Evolutionary conservation across 2,113 vertebrate genomes (phyloP).

Genomic region (Hystrix cristata): DNA sequence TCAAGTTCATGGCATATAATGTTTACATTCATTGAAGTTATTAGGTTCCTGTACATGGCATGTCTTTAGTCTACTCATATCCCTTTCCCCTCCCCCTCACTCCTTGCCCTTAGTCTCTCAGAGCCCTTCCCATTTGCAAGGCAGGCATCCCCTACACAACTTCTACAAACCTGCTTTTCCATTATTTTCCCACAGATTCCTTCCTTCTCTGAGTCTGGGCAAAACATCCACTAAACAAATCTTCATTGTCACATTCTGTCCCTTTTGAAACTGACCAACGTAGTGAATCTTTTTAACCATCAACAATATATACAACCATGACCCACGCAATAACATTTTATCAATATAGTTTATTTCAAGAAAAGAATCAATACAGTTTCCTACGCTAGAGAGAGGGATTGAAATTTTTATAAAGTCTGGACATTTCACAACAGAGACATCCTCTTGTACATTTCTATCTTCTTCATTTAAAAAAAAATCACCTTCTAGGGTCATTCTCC

Average conservation of each 20-base stretch:
- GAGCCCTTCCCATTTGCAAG: not conserved
- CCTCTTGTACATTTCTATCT: not conserved
- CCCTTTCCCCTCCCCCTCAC: not conserved
- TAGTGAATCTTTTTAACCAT: constrained; percentile 11
- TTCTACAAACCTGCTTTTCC: constrained; percentile 1
- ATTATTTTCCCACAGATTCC: not conserved
- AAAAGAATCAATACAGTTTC: constrained; percentile 57
- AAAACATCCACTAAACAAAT: not conserved
- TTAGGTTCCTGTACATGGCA: no score
- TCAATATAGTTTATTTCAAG: constrained; percentile 42
- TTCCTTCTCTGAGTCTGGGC: not conserved
- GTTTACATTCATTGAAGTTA: not conserved
- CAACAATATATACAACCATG: not conserved
- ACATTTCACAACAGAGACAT: not conserved
- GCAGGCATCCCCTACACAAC: not conserved
- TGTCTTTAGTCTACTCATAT: no score
- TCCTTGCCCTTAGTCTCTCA: not conserved
- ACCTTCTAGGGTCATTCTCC: constrained; percentile 39
- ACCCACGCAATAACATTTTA: constrained; percentile 8
- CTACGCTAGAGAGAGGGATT: not conserved
- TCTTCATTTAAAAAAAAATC: constrained; percentile 32
- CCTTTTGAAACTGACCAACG: constrained; percentile 52
- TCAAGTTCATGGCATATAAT: not conserved
- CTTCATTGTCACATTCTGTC: not conserved
- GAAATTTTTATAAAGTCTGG: not conserved